A percentile compares a stretch with the other conserved stretches of the same genome.
phyloP scores from a whole-genome alignment of 2,797 vertebrate species.

The Enteromius afrohamiltoni region DNA sequence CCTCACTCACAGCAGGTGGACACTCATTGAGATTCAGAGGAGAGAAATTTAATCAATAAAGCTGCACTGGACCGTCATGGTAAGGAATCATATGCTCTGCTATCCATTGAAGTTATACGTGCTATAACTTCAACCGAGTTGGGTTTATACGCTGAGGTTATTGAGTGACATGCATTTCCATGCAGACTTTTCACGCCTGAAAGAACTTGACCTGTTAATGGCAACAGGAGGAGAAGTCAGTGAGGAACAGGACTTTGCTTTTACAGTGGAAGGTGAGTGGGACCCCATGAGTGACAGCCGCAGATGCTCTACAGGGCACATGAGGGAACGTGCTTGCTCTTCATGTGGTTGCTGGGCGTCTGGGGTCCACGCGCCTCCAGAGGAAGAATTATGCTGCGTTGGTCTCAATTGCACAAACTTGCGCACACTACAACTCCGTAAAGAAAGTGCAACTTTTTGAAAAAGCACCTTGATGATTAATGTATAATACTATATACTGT shows the following conservation, averaged over 20 bases:
- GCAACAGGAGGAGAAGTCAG: slow-evolving; percentile 25
- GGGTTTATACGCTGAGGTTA: slow-evolving; percentile 17
- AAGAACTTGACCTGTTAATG: slow-evolving; percentile 53
- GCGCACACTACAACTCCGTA: background rate
- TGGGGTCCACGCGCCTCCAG: slow-evolving; percentile 9
- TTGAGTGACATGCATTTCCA: slow-evolving; percentile 40
- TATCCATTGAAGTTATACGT: slow-evolving; percentile 23
- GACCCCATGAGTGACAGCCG: slow-evolving; percentile 39
- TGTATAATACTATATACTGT: slow-evolving; percentile 24
- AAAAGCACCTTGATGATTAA: slow-evolving; percentile 36
- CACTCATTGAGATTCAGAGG: slow-evolving; percentile 29
- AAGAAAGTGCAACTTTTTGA: slow-evolving; percentile 19
- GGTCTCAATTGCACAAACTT: background rate
- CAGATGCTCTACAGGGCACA: slow-evolving; percentile 1
- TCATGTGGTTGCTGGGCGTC: slow-evolving; percentile 21
- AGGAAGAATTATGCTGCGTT: slow-evolving; percentile 2
- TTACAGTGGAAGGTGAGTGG: slow-evolving; percentile 23
- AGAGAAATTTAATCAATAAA: slow-evolving; percentile 27
- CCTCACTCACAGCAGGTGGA: slow-evolving; percentile 1
- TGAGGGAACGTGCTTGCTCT: background rate
- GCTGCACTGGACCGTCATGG: slow-evolving; percentile 24
- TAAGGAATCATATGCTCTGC: slow-evolving; percentile 16
- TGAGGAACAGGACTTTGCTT: slow-evolving; percentile 61
- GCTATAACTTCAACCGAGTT: background rate
- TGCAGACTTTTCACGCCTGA: slow-evolving; percentile 37